These are phyloP conservation scores for Brotula barbata DNA, from an alignment of 2,797 vertebrate genomes.

Conservation along the genomic window DNA sequence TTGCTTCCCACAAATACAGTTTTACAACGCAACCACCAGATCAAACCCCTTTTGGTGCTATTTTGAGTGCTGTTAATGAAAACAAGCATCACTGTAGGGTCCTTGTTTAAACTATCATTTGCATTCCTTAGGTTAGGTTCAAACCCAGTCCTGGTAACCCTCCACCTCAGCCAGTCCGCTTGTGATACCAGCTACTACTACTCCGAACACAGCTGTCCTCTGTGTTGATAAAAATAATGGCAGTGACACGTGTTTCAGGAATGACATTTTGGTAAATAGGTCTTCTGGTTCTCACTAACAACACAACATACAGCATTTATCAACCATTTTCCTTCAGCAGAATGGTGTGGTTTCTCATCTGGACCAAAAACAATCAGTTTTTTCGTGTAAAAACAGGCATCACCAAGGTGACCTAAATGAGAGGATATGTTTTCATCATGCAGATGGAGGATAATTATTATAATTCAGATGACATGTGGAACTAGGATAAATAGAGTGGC, in stretches of 20 bases:
- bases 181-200: not conserved
- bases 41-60: too few relatives aligned
- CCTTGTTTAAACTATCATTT: too few relatives aligned
- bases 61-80: too few relatives aligned
- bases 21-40: too few relatives aligned
- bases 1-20: too few relatives aligned
- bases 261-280: constrained; percentile 46
- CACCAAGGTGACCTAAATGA: constrained; percentile 32
- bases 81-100: too few relatives aligned
- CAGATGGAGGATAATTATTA: constrained; percentile 38
- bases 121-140: too few relatives aligned
- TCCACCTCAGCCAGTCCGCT: too few relatives aligned
- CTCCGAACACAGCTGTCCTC: not conserved
- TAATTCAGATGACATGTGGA: constrained; percentile 37
- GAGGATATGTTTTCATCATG: constrained; percentile 41
- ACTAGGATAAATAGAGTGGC: constrained; percentile 32
- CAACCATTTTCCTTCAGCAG: constrained; percentile 10
- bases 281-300: constrained; percentile 12
- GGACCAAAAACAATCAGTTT: constrained; percentile 19
- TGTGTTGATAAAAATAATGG: constrained; percentile 9
- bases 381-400: constrained; percentile 17
- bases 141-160: too few relatives aligned
- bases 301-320: constrained; percentile 33
- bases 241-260: constrained; percentile 47
- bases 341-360: not conserved